Conservation (phyloP, 2,113 vertebrate genomes). For the Pelodiscus sinensis region DNA sequence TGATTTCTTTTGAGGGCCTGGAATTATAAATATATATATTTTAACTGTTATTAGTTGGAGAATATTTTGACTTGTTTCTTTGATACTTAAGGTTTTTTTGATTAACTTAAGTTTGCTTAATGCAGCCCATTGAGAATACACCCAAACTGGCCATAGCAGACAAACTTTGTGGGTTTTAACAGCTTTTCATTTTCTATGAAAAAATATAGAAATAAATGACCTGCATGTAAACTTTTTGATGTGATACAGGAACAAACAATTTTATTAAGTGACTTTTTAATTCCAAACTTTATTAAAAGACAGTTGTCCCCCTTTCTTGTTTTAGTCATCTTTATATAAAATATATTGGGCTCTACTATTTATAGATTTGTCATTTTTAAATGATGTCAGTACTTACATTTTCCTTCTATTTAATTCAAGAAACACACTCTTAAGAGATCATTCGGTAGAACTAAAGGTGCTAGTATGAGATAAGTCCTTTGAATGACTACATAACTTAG, state of each 20-base stretch:
- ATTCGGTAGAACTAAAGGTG: not conserved
- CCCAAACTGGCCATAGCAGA: slow-evolving; percentile 35
- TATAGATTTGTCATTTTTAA: not conserved
- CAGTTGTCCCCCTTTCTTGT: slow-evolving; percentile 68
- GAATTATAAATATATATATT: slow-evolving; percentile 79
- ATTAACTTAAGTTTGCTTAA: slow-evolving; percentile 60
- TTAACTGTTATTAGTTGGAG: slow-evolving; percentile 76
- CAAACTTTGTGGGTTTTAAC: slow-evolving; percentile 52
- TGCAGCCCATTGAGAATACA: slow-evolving; percentile 25
- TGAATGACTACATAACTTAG: not conserved
- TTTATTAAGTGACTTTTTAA: slow-evolving; percentile 82
- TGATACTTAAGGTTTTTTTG: slow-evolving; percentile 52
- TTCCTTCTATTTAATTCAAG: not conserved
- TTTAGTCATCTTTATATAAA: slow-evolving; percentile 58
- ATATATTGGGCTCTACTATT: not conserved
- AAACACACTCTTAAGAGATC: slow-evolving; percentile 31
- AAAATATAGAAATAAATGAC: slow-evolving; percentile 44
- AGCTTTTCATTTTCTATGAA: slow-evolving; percentile 63
- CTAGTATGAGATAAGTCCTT: not conserved
- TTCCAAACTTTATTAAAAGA: slow-evolving; percentile 80
- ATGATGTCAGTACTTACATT: not conserved
- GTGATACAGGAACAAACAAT: slow-evolving; percentile 71
- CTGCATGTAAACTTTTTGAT: slow-evolving; percentile 79
- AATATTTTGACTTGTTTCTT: slow-evolving; percentile 73
- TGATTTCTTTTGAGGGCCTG: slow-evolving; percentile 69